Evolutionary conservation across 2,113 vertebrate species (phyloP), one percentile per base, ranked within the genome.

Genomic region (Melanocharis versteri): DNA sequence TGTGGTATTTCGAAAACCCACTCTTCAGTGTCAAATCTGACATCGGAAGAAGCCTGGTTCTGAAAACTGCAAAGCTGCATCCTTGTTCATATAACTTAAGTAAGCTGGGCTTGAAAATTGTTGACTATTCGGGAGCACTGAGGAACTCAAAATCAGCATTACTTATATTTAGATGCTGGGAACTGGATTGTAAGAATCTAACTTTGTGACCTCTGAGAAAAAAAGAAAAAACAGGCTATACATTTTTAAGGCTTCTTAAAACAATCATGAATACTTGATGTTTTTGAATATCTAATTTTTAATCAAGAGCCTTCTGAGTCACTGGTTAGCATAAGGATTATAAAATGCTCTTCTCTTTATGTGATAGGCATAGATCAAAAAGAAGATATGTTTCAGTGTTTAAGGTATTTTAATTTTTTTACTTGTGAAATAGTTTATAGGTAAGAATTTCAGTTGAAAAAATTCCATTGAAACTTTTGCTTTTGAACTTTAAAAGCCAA

Each of bases 361-460:
- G 50, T 70, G 30, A 47, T 53, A 44, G 27, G n/a, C 5, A 27
- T 45, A 66, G 17, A 45, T 3, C 24, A 73, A 83, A 89, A 81
- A 47, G 23, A 77, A 87, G 10, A 37, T 62, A 51, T 13, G 5
- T 42, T 78, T 93, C 39, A 47, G 28, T 54, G 57, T 78, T 91
- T 85, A 50, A 58, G 13, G 39, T 19, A 60, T 21, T 28, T 80
- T 83, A 72, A 75, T 89, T 62, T 80, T 95, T 91, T 58, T 69
- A 64, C 30, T 58, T 82, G 22, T 64, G 15, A 5, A 70, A 31
- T 15, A 10, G n/a, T 37, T 62, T 26, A 21, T 42, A 83, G 28
- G 42, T 80, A 87, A 80, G 76, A 81, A 60, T 96, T 93, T 94
- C 84, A 93, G 11, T 12, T 83, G 68, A 76, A 92, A 81, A 60